Conservation (phyloP, 2,888 invertebrate species). For the Embidobia sp. region DNA sequence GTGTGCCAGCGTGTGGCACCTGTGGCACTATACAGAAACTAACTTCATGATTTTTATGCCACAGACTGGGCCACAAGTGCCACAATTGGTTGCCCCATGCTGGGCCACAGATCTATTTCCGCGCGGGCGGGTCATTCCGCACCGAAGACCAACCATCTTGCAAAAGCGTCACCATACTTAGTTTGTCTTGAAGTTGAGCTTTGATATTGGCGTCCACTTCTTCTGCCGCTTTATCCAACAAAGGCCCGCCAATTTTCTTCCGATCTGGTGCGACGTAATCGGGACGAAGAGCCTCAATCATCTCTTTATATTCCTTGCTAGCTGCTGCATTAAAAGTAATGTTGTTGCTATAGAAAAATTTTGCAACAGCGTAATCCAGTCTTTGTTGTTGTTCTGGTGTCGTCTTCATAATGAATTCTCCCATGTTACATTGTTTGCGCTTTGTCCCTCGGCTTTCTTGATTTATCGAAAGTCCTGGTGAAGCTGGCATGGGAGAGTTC, state of each 20-base stretch:
- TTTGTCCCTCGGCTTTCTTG: constrained; percentile 10
- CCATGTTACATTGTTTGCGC: constrained; percentile 4
- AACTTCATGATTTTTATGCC: too few species aligned
- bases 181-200: neutral
- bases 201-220: constrained; percentile 7
- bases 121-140: constrained; percentile 20
- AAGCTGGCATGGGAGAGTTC: neutral
- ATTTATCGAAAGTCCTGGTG: neutral
- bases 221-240: constrained; percentile 14
- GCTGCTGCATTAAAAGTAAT: constrained; percentile 17
- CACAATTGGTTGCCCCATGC: too few species aligned
- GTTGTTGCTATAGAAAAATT: constrained; percentile 18
- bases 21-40: too few species aligned
- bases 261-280: constrained; percentile 12
- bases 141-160: constrained; percentile 21
- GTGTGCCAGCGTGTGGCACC: too few species aligned
- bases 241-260: constrained; percentile 4
- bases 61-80: too few species aligned
- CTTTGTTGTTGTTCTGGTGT: constrained; percentile 15
- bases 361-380: constrained; percentile 11
- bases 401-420: constrained; percentile 11
- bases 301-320: constrained; percentile 2
- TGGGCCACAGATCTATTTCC: too few species aligned
- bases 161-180: constrained; percentile 10
- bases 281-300: constrained; percentile 14